Evolutionary conservation across 2,113 vertebrate species (phyloP), one percentile per base, ranked within the genome.

Genomic region (Arvicanthis niloticus): DNA sequence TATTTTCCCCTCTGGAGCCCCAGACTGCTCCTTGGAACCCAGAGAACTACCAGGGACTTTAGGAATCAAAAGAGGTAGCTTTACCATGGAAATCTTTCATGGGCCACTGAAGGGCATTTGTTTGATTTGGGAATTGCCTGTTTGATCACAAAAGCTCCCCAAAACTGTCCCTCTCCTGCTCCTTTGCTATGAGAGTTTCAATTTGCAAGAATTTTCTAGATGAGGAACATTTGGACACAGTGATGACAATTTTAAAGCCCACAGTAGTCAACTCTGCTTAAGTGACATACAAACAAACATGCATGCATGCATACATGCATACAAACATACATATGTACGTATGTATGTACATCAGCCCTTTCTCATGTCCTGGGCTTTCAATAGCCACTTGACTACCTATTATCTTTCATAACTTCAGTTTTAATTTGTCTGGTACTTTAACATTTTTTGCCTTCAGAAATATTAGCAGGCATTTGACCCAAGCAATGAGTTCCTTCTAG

Each of bases 391-490:
- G 86, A 75, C 85, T 40, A 21, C 21, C 73, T 95, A 97, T 73
- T 91, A 37, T 90, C 65, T 87, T 77, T 5, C 7, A 19, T 29
- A n/a, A 93, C 34, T 76, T 97, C 60, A 67, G 40, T 92, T 96
- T 93, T 96, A 88, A n/a, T 60, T 96, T 93, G 31, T 17, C 80
- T 97, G 96, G 76, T 22, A n/a, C 31, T 65, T 75, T 26, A 9
- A 60, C 56, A 58, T 42, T 65, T 34, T 85, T 70, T 87, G 95
- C 93, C 45, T 42, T 96, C 96, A 84, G 86, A 95, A 97, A 60
- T 73, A 88, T 93, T 82, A 98, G 94, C 91, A 98, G 98, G 93
- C 95, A 97, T 98, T 98, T 98, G 97, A 98, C 95, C 72, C 89
- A 51, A 91, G 60, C 89, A 51, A 91, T 58, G 89, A 95, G 51